phyloP scores from a whole-genome alignment of 2,797 vertebrate genomes.

The Gymnocypris eckloni region DNA sequence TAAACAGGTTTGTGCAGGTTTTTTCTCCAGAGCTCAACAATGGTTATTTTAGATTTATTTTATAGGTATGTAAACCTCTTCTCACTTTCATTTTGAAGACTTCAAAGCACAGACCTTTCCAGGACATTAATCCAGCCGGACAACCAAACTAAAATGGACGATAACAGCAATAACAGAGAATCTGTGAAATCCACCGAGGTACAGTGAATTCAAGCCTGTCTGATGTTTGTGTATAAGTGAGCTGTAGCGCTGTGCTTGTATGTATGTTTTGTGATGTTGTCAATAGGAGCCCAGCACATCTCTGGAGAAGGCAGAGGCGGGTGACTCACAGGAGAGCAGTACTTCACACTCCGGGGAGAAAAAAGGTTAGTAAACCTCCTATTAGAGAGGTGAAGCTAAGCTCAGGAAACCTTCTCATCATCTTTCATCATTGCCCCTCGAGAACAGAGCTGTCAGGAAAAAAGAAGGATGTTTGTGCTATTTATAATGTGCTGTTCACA shows the following conservation, averaged over 20 bases:
- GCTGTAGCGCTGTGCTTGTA: constrained; percentile 42
- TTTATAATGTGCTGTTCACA: constrained; percentile 9
- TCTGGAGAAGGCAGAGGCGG: constrained; percentile 63
- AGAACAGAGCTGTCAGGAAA: constrained; percentile 26
- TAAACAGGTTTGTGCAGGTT: constrained; percentile 72
- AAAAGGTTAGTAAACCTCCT: constrained; percentile 74
- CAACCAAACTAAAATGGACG: constrained; percentile 69
- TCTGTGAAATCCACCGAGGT: constrained; percentile 65
- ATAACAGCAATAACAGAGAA: constrained; percentile 59
- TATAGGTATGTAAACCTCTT: neutral
- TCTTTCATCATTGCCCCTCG: constrained; percentile 59
- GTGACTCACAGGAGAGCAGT: constrained; percentile 84
- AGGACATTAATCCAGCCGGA: constrained; percentile 58
- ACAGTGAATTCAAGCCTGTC: neutral
- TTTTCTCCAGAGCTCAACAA: neutral
- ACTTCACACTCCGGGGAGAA: constrained; percentile 78
- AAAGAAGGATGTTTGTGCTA: constrained; percentile 17
- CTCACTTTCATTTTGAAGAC: constrained; percentile 65
- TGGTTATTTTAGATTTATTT: neutral
- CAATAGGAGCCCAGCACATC: constrained; percentile 75
- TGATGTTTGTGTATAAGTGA: neutral
- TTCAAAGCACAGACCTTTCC: constrained; percentile 79
- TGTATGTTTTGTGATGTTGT: constrained; percentile 60
- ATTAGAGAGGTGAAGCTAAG: constrained; percentile 32
- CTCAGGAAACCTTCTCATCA: constrained; percentile 54